Base-by-base conservation (phyloP, 1,140 invertebrate species). In the Procambarus virginalis region DNA sequence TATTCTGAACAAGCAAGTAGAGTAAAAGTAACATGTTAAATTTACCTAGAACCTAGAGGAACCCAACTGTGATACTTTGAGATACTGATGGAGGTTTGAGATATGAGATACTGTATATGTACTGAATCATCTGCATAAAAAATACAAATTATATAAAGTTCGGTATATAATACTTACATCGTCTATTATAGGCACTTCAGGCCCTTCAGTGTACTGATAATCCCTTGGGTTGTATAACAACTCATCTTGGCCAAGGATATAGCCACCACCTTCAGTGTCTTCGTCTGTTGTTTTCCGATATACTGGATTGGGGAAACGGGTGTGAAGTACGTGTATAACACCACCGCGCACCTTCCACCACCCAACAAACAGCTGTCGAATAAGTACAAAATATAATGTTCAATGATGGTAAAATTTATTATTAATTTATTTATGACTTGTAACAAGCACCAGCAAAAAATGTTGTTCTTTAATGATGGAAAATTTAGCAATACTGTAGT, bases 281-380 rank as follows among this genome's bases (percentile, higher is more conserved):
- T 87, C 64, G n/a, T 78, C 84, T 4, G 84, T 87, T 9, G 90
- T 91, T 73, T 91, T 91, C 49, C 73, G 79, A 58, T 91, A 91
- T 20, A 87, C 84, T 22, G 90, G 90, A 51, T 91, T 91, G 8
- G 79, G 90, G 90, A 91, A 91, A 20, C 90, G 84, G n/a, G 68
- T 86, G 70, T 82, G 84, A 22, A 68, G 82, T 45, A 82, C 78
- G 17, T 22, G 58, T 10, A 90, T 84, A 17, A 70, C 51, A 14
- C 68, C 58, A 10, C 46, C 17, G 1, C 85, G 80, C 64, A 55
- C 86, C 55, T 77, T 82, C 68, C 68, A 46, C 78, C 58, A 91
- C 10, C 73, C 78, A 9, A 86, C 73, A 45, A 83, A 83, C 55
- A 91, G 5, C 90, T 86, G 80, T 76, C 0, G 20, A 49, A 84